These are phyloP conservation scores for Rhopalosiphum maidis DNA, from an alignment of 1,140 invertebrate species.

Conservation along the genomic window DNA sequence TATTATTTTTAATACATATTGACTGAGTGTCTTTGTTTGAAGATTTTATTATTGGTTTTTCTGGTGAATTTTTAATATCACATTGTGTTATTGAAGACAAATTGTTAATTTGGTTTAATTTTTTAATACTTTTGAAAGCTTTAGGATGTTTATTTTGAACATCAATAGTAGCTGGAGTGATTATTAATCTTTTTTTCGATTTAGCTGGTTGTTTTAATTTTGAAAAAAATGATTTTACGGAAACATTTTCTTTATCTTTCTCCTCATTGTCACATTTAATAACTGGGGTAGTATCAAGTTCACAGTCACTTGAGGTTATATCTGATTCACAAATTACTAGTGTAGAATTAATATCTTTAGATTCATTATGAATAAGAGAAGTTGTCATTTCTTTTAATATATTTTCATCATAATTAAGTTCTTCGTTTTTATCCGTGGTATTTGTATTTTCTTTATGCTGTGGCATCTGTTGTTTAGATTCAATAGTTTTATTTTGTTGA, in stretches of 20 bases:
- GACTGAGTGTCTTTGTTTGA: too few relatives aligned
- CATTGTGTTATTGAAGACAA: not conserved
- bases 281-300: not conserved
- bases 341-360: slow-evolving; percentile 22
- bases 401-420: not conserved
- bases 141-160: not conserved
- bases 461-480: not conserved
- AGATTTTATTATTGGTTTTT: not conserved
- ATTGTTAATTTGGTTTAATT: slow-evolving; percentile 4
- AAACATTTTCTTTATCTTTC: slow-evolving; percentile 33
- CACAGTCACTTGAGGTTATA: not conserved
- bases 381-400: not conserved
- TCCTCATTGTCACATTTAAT: not conserved
- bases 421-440: not conserved
- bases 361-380: not conserved
- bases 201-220: not conserved
- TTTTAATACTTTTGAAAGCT: not conserved
- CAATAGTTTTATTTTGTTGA: not conserved
- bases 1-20: not conserved
- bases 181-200: slow-evolving; percentile 18
- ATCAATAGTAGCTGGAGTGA: slow-evolving; percentile 34
- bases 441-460: not conserved
- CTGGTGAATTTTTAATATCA: not conserved
- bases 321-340: slow-evolving; percentile 43
- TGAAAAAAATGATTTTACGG: not conserved